Base-by-base conservation (phyloP, 2,113 vertebrate genomes). In the Recurvirostra avosetta region DNA sequence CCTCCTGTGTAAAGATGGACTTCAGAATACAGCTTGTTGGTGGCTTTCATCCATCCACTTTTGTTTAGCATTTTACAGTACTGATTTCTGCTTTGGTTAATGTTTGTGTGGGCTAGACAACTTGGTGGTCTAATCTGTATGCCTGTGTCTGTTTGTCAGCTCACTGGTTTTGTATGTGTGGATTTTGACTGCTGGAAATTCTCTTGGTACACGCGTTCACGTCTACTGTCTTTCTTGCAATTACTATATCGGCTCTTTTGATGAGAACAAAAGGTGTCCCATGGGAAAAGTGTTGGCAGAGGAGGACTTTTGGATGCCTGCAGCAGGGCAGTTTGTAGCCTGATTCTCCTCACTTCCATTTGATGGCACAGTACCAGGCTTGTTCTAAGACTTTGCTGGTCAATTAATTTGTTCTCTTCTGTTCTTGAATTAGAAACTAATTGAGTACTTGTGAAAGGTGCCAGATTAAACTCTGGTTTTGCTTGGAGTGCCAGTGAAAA, bases 321-420 rank as follows among this genome's bases (percentile, higher is more conserved):
- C 88, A 93, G 87, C 79, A 71, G 68, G 65, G 52, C 65, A 90
- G 70, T 86, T 96, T 78, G 86, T 89, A 55, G 86, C 74, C 40
- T 34, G 73, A 40, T 95, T 96, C 84, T 38, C 38, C 66, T 94
- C 12, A 67, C 88, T 97, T 94, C 82, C 58, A 65, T 94, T 90
- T 85, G 62, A 74, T 95, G 89, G 96, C 94, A 86, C 40, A 52
- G 43, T 67, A 91, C 91, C 79, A 93, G 72, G 22, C 85, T 59
- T 90, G 47, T 89, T 90, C 72, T 91, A 90, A 96, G 90, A 61
- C 81, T 91, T 72, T 84, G 43, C 83, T 87, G 61, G 95, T 96
- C 85, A 87, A 94, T 97, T 96, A 96, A 95, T 96, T 97, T 91
- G 86, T 93, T 94, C 66, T 91, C 78, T 96, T 93, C 76, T 89